Evolutionary conservation across 2,113 vertebrate genomes (phyloP), one percentile per base, ranked within the genome.

Genomic region (Philantomba maxwellii): DNA sequence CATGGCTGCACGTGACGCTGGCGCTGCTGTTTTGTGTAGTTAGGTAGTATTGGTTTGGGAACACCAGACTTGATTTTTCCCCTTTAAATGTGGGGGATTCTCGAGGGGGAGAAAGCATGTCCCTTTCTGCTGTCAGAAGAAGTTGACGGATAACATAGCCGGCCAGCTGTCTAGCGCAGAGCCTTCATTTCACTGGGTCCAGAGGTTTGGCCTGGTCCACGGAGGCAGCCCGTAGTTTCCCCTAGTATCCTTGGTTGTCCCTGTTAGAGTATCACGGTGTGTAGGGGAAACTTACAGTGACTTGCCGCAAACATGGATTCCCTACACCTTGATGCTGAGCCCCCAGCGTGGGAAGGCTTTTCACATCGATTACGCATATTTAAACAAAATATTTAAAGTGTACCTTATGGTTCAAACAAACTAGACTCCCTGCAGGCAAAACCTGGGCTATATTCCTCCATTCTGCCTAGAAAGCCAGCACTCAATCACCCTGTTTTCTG

Each of bases 81-180:
- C 33, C 84, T 97, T 92, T 96, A 87, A 87, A 62, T 57, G 45
- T 16, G 25, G 4, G n/a, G 17, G 55, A 45, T 45, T 15, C 66
- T 75, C 47, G 30, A 88, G 19, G 33, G 25, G 33, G 5, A 13
- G 13, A 73, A 53, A 55, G 60, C 53, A 23, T 58, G 57, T 77
- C 43, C 66, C 0, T 92, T 86, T 97, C 51, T 87, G 53, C 53
- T 85, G 94, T 62, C 55, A 26, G 57, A 57, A 93, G 87, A 66
- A 43, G 62, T n/a, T 81, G 89, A 53, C 84, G 83, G 96, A 82
- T 78, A 47, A 25, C 26, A 36, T 14, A 57, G 80, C 84, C 39
- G 55, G 81, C 70, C 90, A 95, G 92, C 82, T 94, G 89, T 93
- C 43, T n/a, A 21, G 28, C 77, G 88, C 64, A 80, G 80, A 80